phyloP scores from a whole-genome alignment of 2,888 invertebrate species.

The Lycaena phlaeas region DNA sequence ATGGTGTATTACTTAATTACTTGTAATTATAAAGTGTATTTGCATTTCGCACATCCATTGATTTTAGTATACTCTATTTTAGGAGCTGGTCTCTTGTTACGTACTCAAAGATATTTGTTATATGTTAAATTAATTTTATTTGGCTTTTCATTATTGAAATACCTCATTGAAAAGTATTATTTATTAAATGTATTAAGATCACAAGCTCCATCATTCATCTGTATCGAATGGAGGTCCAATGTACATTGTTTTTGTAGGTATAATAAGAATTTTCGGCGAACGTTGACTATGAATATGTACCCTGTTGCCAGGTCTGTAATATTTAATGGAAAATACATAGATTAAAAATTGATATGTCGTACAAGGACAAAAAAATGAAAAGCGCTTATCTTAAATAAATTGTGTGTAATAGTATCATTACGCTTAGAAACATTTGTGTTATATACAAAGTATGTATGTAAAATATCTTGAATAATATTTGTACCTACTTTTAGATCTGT shows the following conservation, averaged over 20 bases:
- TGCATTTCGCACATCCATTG: conserved; percentile 59
- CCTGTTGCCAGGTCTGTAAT: conserved; percentile 39
- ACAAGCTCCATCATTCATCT: conserved; percentile 38
- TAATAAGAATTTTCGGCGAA: conserved; percentile 39
- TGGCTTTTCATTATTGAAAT: conserved; percentile 30
- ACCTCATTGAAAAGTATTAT: conserved; percentile 31
- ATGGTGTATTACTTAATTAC: conserved; percentile 37
- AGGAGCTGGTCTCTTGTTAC: conserved; percentile 67
- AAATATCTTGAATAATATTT: conserved; percentile 63
- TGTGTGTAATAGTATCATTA: conserved; percentile 68
- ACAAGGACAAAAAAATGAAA: conserved; percentile 43
- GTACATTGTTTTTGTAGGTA: conserved; percentile 61
- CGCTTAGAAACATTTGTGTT: conserved; percentile 66
- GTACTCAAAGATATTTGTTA: conserved; percentile 59
- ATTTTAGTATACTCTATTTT: conserved; percentile 35
- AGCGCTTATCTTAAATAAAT: conserved; percentile 51
- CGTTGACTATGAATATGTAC: conserved; percentile 32
- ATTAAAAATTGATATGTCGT: conserved; percentile 32
- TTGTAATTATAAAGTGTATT: conserved; percentile 39
- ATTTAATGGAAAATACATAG: conserved; percentile 25
- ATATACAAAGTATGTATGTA: conserved; percentile 57
- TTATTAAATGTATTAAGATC: conserved; percentile 29
- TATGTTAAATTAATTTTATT: conserved; percentile 33
- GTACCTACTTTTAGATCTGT: conserved; percentile 65
- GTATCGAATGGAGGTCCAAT: conserved; percentile 53